Evolutionary conservation across 2,113 vertebrate species (phyloP).

Genomic region (Cyanoderma ruficeps): DNA sequence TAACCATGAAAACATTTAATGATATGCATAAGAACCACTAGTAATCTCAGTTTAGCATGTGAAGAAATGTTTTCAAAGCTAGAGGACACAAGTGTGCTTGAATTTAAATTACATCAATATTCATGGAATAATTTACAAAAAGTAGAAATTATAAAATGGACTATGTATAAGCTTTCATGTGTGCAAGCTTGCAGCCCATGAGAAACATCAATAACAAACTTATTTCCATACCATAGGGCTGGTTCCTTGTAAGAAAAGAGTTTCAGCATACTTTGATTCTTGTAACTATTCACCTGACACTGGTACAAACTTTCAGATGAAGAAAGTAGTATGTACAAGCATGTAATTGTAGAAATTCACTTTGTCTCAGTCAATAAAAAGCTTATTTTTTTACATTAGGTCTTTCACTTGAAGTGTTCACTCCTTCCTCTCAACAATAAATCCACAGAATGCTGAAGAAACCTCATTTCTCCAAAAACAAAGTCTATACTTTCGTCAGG

Average conservation of each 20-base stretch:
- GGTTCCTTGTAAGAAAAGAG: not conserved
- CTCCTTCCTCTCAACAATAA: not conserved
- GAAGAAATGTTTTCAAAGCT: not conserved
- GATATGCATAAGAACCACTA: not conserved
- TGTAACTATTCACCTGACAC: not conserved
- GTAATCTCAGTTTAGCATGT: not conserved
- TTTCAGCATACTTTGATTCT: not conserved
- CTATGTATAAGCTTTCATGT: not conserved
- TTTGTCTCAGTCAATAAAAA: not conserved
- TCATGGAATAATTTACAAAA: not conserved
- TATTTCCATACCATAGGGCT: not conserved
- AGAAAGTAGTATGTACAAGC: not conserved
- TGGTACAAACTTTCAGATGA: not conserved
- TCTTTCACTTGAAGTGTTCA: not conserved
- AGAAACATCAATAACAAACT: not conserved
- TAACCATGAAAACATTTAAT: not conserved
- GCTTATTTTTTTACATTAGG: not conserved
- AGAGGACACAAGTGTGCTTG: not conserved
- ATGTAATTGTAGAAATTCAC: not conserved
- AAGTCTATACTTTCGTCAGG: not conserved
- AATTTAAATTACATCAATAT: slow-evolving; percentile 14
- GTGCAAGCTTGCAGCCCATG: not conserved
- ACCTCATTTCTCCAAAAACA: not conserved
- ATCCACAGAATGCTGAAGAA: not conserved
- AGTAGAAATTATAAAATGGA: not conserved